Percentiles rank a stretch among this genome's conserved stretches.
Evolutionary conservation across 2,797 vertebrate species (phyloP).

Genomic region (Liparis tanakae): DNA sequence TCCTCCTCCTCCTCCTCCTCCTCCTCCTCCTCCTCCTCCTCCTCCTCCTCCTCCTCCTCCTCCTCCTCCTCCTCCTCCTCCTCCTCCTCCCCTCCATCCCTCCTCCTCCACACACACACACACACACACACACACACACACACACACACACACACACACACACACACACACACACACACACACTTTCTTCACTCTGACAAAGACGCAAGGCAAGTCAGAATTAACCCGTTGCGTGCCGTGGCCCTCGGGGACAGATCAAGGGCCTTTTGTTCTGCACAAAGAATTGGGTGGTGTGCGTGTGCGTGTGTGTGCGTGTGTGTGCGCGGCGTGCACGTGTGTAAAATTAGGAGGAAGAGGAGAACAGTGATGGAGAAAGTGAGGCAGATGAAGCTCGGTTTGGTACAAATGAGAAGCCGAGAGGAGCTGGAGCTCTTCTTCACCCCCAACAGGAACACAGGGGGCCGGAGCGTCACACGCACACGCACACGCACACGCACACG

Average conservation of each 20-base stretch:
- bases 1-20: too few relatives aligned
- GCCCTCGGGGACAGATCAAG: slow-evolving; percentile 72
- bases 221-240: slow-evolving; percentile 71
- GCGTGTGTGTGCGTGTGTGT: slow-evolving; percentile 20
- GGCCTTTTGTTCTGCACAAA: slow-evolving; percentile 78
- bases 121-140: slow-evolving; percentile 14
- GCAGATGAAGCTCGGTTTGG: slow-evolving; percentile 39
- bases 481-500: too few relatives aligned
- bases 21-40: too few relatives aligned
- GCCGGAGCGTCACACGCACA: too few relatives aligned
- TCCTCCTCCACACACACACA: slow-evolving; percentile 20
- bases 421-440: neutral
- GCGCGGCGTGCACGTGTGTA: neutral
- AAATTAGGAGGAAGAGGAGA: slow-evolving; percentile 35
- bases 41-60: too few relatives aligned
- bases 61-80: too few relatives aligned
- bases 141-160: neutral
- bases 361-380: slow-evolving; percentile 10
- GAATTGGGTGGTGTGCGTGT: slow-evolving; percentile 30
- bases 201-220: slow-evolving; percentile 68
- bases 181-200: slow-evolving; percentile 59
- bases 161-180: slow-evolving; percentile 38
- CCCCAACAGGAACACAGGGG: too few relatives aligned
- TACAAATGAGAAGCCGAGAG: slow-evolving; percentile 15
- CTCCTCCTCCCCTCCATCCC: too few relatives aligned